A percentile compares a stretch with the other conserved stretches of the same genome.
Evolutionary conservation across 2,888 invertebrate species (phyloP).

Genomic region (Heteropelma amictum): DNA sequence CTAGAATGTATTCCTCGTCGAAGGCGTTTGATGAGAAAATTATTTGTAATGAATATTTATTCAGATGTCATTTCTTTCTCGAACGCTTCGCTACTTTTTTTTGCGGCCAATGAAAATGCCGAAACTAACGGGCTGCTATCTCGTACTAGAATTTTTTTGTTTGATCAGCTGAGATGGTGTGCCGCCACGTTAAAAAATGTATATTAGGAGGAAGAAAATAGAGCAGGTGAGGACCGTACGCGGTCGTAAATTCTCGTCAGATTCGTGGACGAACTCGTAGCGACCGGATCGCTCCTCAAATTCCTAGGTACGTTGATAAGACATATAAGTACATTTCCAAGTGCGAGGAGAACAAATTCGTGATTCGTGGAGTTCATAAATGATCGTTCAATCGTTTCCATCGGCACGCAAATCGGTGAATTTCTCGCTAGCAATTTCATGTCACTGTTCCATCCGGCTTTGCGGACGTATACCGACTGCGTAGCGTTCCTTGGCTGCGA

Average conservation of each 20-base stretch:
- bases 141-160: slow-evolving; percentile 51
- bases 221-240: not conserved
- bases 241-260: slow-evolving; percentile 6
- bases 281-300: not conserved
- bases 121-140: slow-evolving; percentile 47
- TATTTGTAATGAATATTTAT: slow-evolving; percentile 60
- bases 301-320: slow-evolving; percentile 3
- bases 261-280: slow-evolving; percentile 25
- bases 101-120: slow-evolving; percentile 52
- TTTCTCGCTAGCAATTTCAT: not conserved
- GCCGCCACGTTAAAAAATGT: slow-evolving; percentile 61
- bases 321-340: no score
- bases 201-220: slow-evolving; percentile 47
- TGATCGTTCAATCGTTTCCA: not conserved
- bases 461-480: slow-evolving; percentile 1
- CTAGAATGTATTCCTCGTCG: not conserved
- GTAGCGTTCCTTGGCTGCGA: not conserved
- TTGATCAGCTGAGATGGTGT: slow-evolving; percentile 62
- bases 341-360: no score
- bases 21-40: slow-evolving; percentile 23
- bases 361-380: no score
- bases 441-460: slow-evolving; percentile 1
- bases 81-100: not conserved
- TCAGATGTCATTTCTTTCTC: slow-evolving; percentile 61
- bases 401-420: not conserved